Percentiles rank a stretch among this genome's conserved stretches.
phyloP scores from a whole-genome alignment of 2,113 vertebrate species.

The Prochilodus magdalenae region DNA sequence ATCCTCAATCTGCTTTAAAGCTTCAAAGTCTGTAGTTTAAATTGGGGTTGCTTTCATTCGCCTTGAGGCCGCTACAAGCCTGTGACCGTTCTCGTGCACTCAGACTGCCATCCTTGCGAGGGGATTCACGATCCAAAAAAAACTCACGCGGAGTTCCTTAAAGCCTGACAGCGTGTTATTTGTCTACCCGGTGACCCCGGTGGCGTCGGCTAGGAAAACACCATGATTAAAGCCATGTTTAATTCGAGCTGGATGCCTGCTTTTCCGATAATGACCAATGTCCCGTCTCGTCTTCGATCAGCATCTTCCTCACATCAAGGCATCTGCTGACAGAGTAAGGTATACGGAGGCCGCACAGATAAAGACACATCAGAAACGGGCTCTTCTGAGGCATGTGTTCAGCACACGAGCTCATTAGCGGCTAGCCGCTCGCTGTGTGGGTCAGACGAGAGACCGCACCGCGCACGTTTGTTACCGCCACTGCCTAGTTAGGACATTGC shows the following conservation, averaged over 20 bases:
- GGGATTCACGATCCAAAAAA: not conserved
- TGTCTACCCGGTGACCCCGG: not conserved
- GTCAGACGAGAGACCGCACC: conserved; percentile 9
- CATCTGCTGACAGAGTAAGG: conserved; percentile 29
- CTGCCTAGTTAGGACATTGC: conserved; percentile 21
- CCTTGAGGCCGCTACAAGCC: conserved; percentile 1
- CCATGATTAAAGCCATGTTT: conserved; percentile 16
- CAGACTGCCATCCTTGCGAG: not conserved
- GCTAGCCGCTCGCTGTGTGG: conserved; percentile 23
- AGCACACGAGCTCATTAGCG: conserved; percentile 39
- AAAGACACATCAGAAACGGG: conserved; percentile 38
- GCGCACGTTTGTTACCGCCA: not conserved
- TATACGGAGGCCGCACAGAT: conserved; percentile 11
- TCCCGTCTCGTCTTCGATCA: conserved; percentile 28
- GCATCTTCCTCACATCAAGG: conserved; percentile 26
- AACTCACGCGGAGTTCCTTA: not conserved
- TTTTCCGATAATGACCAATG: conserved; percentile 23
- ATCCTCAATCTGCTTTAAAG: conserved; percentile 1
- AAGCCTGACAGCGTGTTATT: not conserved
- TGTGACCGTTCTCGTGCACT: not conserved
- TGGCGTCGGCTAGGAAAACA: not conserved
- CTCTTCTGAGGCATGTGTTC: conserved; percentile 6
- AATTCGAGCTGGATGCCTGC: not conserved
- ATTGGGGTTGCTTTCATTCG: conserved; percentile 12
- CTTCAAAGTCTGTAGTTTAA: not conserved